These are phyloP conservation scores for Galeopsomyia nigrocyanea DNA, from an alignment of 2,888 invertebrate species.

Conservation along the genomic window DNA sequence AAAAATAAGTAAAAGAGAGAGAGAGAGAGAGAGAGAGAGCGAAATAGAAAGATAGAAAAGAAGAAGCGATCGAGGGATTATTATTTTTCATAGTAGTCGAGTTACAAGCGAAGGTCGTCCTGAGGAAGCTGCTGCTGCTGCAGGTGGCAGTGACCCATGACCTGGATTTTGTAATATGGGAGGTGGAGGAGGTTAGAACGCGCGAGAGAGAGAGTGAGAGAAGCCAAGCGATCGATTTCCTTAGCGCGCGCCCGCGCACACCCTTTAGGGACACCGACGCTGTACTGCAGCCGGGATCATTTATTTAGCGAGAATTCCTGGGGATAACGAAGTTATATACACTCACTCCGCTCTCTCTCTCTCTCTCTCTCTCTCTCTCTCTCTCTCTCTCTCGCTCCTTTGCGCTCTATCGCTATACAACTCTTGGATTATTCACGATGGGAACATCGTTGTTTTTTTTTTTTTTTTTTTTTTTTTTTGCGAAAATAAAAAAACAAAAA, in stretches of 20 bases:
- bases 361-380: slow-evolving; percentile 41
- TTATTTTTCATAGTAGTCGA: too few relatives aligned
- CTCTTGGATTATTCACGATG: slow-evolving; percentile 18
- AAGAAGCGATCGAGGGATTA: too few relatives aligned
- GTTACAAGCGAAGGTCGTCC: slow-evolving; percentile 49
- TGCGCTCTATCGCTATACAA: slow-evolving; percentile 9
- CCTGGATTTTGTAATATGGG: slow-evolving; percentile 56
- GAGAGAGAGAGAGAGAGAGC: slow-evolving; percentile 25
- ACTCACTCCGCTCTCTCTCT: slow-evolving; percentile 45
- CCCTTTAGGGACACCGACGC: slow-evolving; percentile 23
- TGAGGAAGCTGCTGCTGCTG: slow-evolving; percentile 52
- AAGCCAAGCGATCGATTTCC: slow-evolving; percentile 56
- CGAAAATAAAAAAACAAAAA: slow-evolving; percentile 4
- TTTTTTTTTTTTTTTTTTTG: slow-evolving; percentile 1
- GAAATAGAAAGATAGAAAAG: too few relatives aligned
- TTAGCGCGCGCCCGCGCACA: slow-evolving; percentile 46
- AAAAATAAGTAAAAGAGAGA: slow-evolving; percentile 3
- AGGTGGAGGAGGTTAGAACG: slow-evolving; percentile 10
- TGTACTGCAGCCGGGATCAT: slow-evolving; percentile 18
- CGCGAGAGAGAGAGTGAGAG: slow-evolving; percentile 50
- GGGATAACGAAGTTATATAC: too few relatives aligned
- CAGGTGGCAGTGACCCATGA: slow-evolving; percentile 68
- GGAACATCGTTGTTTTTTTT: too few relatives aligned
- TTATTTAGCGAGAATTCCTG: background rate
- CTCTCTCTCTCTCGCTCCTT: slow-evolving; percentile 30